Conservation (phyloP, 2,113 vertebrate genomes). For the Lepisosteus oculatus region DNA sequence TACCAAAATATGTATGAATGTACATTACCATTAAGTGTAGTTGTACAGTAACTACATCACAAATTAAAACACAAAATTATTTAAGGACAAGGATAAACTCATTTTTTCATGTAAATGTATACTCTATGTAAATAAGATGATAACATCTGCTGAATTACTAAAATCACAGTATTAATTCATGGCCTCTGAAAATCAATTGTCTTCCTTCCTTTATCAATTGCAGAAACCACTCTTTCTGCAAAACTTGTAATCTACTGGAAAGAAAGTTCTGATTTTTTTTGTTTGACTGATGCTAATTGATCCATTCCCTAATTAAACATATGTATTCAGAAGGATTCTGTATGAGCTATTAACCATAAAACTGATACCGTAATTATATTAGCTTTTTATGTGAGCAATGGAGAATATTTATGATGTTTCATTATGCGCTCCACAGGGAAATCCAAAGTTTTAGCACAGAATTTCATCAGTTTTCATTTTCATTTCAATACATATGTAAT, state of each 20-base stretch:
- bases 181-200: not conserved
- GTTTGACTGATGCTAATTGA: slow-evolving; percentile 33
- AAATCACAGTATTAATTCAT: no score
- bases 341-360: slow-evolving; percentile 62
- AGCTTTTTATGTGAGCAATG: slow-evolving; percentile 41
- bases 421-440: slow-evolving; percentile 27
- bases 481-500: slow-evolving; percentile 41
- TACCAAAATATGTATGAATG: no score
- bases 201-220: not conserved
- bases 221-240: not conserved
- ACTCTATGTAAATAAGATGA: no score
- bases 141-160: no score
- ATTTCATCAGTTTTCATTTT: slow-evolving; percentile 37
- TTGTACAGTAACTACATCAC: no score
- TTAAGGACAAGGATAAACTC: no score
- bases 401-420: slow-evolving; percentile 46
- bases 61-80: no score
- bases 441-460: slow-evolving; percentile 29
- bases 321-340: slow-evolving; percentile 44
- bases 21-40: no score
- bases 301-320: slow-evolving; percentile 57
- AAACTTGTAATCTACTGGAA: not conserved
- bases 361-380: slow-evolving; percentile 51
- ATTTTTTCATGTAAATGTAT: no score
- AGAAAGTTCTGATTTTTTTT: not conserved